phyloP scores from a whole-genome alignment of 2,113 vertebrate genomes.

The Pionites leucogaster region DNA sequence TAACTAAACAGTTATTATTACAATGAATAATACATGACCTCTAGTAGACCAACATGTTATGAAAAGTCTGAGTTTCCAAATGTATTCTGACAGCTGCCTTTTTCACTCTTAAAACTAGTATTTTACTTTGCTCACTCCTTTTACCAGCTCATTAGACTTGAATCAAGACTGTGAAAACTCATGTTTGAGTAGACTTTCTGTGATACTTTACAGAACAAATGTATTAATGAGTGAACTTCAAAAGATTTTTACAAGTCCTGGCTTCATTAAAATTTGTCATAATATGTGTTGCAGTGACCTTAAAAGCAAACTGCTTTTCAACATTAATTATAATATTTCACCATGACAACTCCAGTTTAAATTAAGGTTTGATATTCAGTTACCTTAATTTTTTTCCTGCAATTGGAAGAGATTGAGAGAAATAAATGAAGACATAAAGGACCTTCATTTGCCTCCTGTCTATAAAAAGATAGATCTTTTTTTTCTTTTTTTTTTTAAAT shows the following conservation, averaged over 20 bases:
- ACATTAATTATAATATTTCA: not conserved
- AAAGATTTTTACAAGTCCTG: slow-evolving; percentile 20
- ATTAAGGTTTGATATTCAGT: not conserved
- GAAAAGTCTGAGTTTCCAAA: not conserved
- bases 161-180: not conserved
- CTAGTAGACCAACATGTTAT: not conserved
- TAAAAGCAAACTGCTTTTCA: not conserved
- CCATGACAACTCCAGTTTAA: not conserved
- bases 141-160: not conserved
- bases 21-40: not conserved
- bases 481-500: not conserved
- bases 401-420: not conserved
- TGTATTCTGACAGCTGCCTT: not conserved
- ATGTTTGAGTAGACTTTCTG: not conserved
- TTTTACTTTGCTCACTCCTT: not conserved
- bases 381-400: not conserved
- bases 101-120: not conserved
- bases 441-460: not conserved
- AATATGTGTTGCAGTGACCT: not conserved
- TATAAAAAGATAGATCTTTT: not conserved
- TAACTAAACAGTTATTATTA: not conserved
- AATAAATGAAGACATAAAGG: not conserved
- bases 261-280: slow-evolving; percentile 38
- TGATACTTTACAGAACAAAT: slow-evolving; percentile 27
- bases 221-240: slow-evolving; percentile 11